Conservation (phyloP, 1,140 invertebrate species). For the Triops longicaudatus region DNA sequence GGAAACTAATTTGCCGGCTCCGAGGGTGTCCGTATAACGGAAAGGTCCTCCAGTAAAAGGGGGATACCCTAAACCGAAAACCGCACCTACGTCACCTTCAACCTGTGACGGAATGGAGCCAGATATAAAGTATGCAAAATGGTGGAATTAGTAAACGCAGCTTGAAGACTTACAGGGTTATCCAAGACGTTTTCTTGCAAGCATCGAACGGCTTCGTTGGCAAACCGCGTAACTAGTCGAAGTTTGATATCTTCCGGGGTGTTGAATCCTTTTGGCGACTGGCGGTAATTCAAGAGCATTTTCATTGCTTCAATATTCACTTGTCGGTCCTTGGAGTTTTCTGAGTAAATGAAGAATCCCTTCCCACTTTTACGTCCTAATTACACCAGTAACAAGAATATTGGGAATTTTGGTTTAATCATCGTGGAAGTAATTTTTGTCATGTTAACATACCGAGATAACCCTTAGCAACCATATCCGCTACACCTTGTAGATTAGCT, state of each 20-base stretch:
- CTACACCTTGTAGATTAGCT: too few species aligned
- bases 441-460: too few species aligned
- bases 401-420: too few species aligned
- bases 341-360: slow-evolving; percentile 84
- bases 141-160: too few species aligned
- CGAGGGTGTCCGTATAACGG: slow-evolving; percentile 89
- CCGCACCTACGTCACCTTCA: slow-evolving; percentile 96
- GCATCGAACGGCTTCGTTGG: slow-evolving; percentile 95
- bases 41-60: slow-evolving; percentile 98
- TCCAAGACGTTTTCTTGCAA: slow-evolving; percentile 69
- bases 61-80: slow-evolving; percentile 98
- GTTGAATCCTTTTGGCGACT: slow-evolving; percentile 66
- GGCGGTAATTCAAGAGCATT: slow-evolving; percentile 69
- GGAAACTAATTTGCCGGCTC: slow-evolving; percentile 78
- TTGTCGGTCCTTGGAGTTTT: slow-evolving; percentile 62
- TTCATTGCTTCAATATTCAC: slow-evolving; percentile 71
- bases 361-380: slow-evolving; percentile 87
- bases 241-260: slow-evolving; percentile 83
- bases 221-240: slow-evolving; percentile 83
- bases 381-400: slow-evolving; percentile 43
- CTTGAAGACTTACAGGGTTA: neutral
- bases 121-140: too few species aligned
- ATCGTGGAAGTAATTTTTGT: too few species aligned
- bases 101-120: slow-evolving; percentile 45
- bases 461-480: too few species aligned